Conservation (phyloP, 2,888 invertebrate genomes). For the Xestia c-nigrum region DNA sequence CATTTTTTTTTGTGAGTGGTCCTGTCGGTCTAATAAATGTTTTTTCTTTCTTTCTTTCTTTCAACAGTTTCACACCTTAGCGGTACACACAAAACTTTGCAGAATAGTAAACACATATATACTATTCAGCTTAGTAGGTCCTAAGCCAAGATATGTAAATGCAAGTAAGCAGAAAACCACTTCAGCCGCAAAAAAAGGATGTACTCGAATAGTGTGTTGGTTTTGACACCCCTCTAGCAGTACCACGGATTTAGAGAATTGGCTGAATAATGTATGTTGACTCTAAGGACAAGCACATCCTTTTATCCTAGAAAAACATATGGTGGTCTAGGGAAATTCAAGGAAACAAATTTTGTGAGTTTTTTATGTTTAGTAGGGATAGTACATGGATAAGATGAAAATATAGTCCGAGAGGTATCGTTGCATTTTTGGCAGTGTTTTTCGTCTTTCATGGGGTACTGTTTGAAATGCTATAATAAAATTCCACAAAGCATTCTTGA, state of each 20-base stretch:
- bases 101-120: background rate
- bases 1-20: too few species aligned
- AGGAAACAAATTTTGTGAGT: slow-evolving; percentile 38
- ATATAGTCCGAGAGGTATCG: too few species aligned
- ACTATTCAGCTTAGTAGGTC: background rate
- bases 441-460: too few species aligned
- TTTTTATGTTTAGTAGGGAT: slow-evolving; percentile 32
- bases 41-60: too few species aligned
- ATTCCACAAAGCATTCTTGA: too few species aligned
- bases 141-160: background rate
- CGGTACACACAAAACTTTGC: background rate
- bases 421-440: too few species aligned
- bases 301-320: slow-evolving; percentile 64
- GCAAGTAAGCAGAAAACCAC: background rate
- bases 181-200: background rate
- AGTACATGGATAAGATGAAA: background rate
- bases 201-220: slow-evolving; percentile 14
- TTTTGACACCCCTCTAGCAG: slow-evolving; percentile 33
- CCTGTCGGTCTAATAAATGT: too few species aligned
- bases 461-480: too few species aligned
- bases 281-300: slow-evolving; percentile 30
- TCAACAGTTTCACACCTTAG: background rate
- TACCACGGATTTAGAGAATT: slow-evolving; percentile 51
- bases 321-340: slow-evolving; percentile 58
- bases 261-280: slow-evolving; percentile 59